These are phyloP conservation scores for Grammomys surdaster DNA, from an alignment of 2,113 vertebrate species.

Conservation along the genomic window DNA sequence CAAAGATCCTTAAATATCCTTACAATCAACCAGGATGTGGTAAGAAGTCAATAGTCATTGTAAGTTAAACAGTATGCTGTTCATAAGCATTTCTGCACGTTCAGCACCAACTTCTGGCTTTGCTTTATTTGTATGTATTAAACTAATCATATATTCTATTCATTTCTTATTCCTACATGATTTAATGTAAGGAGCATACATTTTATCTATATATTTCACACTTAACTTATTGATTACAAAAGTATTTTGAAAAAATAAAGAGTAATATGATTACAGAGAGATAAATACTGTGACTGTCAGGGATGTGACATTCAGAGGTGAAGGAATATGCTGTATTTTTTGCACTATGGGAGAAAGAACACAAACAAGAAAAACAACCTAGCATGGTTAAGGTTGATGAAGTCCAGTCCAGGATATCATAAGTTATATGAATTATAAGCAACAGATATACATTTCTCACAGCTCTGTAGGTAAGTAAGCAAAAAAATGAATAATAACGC, in stretches of 20 bases:
- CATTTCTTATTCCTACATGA: neutral
- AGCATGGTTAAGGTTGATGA: neutral
- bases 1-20: neutral
- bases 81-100: neutral
- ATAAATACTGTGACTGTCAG: neutral
- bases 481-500: neutral
- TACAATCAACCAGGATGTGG: neutral
- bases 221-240: neutral
- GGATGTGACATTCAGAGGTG: accelerated
- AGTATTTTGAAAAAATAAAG: neutral
- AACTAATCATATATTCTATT: neutral
- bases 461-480: neutral
- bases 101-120: neutral
- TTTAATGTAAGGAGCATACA: neutral
- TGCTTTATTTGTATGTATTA: neutral
- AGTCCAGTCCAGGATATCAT: neutral
- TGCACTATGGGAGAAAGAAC: neutral
- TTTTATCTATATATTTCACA: neutral
- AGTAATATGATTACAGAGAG: neutral
- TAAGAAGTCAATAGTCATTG: neutral
- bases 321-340: neutral
- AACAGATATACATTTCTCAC: neutral
- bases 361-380: neutral
- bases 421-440: neutral
- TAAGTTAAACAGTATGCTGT: neutral